Percentiles rank a stretch among this genome's conserved stretches.
These are phyloP conservation scores for Xylophagus ater DNA, from an alignment of 2,888 invertebrate genomes.

Conservation along the genomic window DNA sequence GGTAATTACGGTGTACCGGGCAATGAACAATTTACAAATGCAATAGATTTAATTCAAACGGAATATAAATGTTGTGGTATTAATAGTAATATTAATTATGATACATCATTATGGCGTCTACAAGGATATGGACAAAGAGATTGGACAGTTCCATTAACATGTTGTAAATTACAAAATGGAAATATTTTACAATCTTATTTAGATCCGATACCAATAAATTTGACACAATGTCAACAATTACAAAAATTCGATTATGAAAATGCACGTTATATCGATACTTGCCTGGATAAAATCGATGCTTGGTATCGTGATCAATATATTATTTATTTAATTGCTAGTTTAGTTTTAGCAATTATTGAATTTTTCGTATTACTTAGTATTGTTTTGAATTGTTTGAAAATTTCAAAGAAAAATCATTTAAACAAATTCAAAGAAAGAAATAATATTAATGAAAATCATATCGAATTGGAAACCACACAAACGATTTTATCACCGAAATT, in stretches of 20 bases:
- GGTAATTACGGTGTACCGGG: constrained; percentile 67
- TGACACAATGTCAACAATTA: constrained; percentile 54
- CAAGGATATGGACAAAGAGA: constrained; percentile 61
- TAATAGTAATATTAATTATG: constrained; percentile 65
- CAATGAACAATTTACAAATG: constrained; percentile 58
- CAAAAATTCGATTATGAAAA: constrained; percentile 29
- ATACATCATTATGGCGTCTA: constrained; percentile 68
- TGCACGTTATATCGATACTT: constrained; percentile 41
- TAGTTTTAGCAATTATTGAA: constrained; percentile 60
- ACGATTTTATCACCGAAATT: no score
- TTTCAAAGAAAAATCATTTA: constrained; percentile 33
- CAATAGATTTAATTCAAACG: constrained; percentile 68
- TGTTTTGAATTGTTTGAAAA: constrained; percentile 56
- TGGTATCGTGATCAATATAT: constrained; percentile 70
- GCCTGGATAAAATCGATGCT: constrained; percentile 54
- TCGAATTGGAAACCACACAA: constrained; percentile 11
- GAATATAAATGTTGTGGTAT: constrained; percentile 68
- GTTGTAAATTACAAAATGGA: constrained; percentile 53
- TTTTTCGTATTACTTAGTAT: constrained; percentile 59
- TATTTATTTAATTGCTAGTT: constrained; percentile 52
- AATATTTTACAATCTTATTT: constrained; percentile 49
- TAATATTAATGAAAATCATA: constrained; percentile 20
- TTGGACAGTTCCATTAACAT: constrained; percentile 55
- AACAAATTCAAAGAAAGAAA: no score
- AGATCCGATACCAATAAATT: constrained; percentile 64